These are phyloP conservation scores for Drosophila miranda DNA, from an alignment of 1,140 invertebrate genomes.

Conservation along the genomic window DNA sequence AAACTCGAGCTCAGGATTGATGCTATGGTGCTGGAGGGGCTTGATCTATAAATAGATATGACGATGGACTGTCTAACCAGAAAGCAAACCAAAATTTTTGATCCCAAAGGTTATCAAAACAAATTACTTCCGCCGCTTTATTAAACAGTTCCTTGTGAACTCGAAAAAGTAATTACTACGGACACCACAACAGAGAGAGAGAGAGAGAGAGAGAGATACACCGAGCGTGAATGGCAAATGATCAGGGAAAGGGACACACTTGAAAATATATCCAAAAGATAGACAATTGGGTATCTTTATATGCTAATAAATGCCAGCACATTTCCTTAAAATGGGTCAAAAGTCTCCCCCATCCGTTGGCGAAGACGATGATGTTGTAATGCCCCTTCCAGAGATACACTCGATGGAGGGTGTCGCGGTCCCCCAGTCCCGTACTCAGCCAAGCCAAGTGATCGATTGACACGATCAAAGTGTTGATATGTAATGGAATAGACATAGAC, in stretches of 20 bases:
- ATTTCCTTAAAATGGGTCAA: slow-evolving; percentile 82
- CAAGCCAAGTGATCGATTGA: slow-evolving; percentile 76
- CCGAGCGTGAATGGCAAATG: slow-evolving; percentile 28
- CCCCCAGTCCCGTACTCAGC: slow-evolving; percentile 35
- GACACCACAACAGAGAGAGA: slow-evolving; percentile 1
- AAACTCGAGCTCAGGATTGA: slow-evolving; percentile 39
- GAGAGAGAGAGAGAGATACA: slow-evolving; percentile 13
- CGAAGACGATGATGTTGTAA: slow-evolving; percentile 64
- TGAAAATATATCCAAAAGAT: slow-evolving; percentile 57
- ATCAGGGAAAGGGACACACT: slow-evolving; percentile 58
- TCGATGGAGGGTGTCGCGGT: slow-evolving; percentile 37
- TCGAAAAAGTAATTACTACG: slow-evolving; percentile 1
- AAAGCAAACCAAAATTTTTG: slow-evolving; percentile 13
- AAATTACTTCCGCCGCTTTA: slow-evolving; percentile 60
- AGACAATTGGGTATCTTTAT: slow-evolving; percentile 77
- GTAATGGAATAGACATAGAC: slow-evolving; percentile 61
- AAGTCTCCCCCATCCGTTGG: slow-evolving; percentile 70
- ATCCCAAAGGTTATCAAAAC: slow-evolving; percentile 60
- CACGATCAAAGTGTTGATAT: slow-evolving; percentile 81
- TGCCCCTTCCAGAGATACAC: slow-evolving; percentile 41
- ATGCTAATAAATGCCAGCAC: slow-evolving; percentile 75
- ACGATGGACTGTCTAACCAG: slow-evolving; percentile 49
- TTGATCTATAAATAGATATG: slow-evolving; percentile 67
- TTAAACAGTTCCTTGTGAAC: slow-evolving; percentile 13
- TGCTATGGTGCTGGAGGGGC: slow-evolving; percentile 9